Evolutionary conservation across 2,797 vertebrate species (phyloP).

Genomic region (Diglossa cyanea): DNA sequence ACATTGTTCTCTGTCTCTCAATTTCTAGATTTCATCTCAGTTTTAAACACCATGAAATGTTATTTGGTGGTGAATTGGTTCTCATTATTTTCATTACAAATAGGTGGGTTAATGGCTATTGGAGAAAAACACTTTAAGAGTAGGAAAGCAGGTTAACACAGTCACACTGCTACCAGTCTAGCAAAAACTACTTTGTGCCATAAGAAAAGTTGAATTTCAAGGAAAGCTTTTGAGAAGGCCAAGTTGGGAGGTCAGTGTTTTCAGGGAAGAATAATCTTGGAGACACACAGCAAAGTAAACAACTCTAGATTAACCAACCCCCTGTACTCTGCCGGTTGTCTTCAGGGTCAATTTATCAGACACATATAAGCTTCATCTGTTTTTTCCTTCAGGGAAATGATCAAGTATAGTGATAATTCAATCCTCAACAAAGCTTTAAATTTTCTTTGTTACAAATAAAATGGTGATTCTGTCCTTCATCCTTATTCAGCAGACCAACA

Average conservation of each 20-base stretch:
- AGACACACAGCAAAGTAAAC: not conserved
- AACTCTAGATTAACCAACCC: not conserved
- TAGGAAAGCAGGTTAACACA: not conserved
- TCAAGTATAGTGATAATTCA: not conserved
- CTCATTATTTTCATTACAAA: not conserved
- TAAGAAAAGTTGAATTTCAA: not conserved
- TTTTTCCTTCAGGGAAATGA: not conserved
- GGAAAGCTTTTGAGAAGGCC: not conserved
- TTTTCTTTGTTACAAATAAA: not conserved
- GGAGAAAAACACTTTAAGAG: not conserved
- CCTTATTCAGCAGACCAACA: not conserved
- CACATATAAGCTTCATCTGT: not conserved
- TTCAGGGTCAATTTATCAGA: not conserved
- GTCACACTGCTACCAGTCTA: not conserved
- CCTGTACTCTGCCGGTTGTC: not conserved
- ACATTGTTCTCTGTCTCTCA: not conserved
- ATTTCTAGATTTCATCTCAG: not conserved
- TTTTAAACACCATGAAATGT: not conserved
- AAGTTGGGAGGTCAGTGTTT: not conserved
- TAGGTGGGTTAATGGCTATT: not conserved
- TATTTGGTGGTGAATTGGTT: not conserved
- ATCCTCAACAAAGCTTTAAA: not conserved
- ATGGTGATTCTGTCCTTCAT: not conserved
- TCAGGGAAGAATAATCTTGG: not conserved
- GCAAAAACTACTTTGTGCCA: not conserved